phyloP scores from a whole-genome alignment of 92 coral and sea anemone genomes.

The Desmophyllum pertusum region DNA sequence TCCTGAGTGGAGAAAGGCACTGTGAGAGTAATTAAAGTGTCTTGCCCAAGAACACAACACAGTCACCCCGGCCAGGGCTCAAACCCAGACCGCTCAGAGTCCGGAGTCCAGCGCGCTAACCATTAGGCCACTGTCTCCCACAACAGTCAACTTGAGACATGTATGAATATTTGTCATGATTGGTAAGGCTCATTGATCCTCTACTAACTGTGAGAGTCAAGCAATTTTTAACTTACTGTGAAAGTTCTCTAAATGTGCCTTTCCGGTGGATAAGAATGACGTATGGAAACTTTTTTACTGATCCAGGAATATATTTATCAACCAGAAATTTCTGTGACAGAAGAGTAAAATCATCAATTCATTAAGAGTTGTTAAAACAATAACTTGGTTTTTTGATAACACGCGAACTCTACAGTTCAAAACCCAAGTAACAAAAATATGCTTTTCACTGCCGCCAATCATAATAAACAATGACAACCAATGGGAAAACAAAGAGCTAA shows the following conservation, averaged over 20 bases:
- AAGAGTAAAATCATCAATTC: background rate
- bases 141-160: too few species aligned
- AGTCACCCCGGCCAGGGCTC: too few species aligned
- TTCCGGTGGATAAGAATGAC: slow-evolving; percentile 53
- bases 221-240: slow-evolving; percentile 47
- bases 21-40: too few species aligned
- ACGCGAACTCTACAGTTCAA: background rate
- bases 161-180: background rate
- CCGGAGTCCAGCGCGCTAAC: too few species aligned
- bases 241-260: slow-evolving; percentile 57
- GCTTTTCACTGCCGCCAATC: too few species aligned
- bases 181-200: background rate
- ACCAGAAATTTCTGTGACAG: slow-evolving; percentile 57
- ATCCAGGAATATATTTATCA: slow-evolving; percentile 64
- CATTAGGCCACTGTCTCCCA: too few species aligned
- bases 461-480: too few species aligned
- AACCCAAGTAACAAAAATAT: background rate
- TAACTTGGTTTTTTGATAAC: background rate
- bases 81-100: too few species aligned
- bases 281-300: slow-evolving; percentile 70
- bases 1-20: too few species aligned
- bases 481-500: too few species aligned
- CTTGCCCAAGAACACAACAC: too few species aligned
- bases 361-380: background rate
- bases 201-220: background rate